Conservation (phyloP, 2,888 invertebrate species). For the Marasmarcha lunaedactyla region DNA sequence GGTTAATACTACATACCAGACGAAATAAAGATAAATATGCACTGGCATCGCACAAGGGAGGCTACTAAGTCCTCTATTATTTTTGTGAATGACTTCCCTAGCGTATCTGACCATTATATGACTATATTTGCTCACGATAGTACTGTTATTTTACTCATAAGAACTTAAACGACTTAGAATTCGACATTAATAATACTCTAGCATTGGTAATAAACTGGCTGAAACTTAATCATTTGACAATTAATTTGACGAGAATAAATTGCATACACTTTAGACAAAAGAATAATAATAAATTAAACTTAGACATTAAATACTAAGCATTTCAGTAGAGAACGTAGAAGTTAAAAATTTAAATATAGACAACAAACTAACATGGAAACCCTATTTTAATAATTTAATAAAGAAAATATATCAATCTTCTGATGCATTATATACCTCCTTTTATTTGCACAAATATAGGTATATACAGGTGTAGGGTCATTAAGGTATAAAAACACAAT, state of each 20-base stretch:
- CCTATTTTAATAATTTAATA: conserved; percentile 2
- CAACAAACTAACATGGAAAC: conserved; percentile 6
- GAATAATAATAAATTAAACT: background rate
- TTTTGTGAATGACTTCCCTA: too few relatives aligned
- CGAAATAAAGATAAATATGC: background rate
- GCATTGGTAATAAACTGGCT: background rate
- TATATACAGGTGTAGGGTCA: too few relatives aligned
- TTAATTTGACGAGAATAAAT: conserved; percentile 4
- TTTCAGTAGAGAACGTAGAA: background rate
- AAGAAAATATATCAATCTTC: conserved; percentile 4
- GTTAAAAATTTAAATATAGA: conserved; percentile 6
- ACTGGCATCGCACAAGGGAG: background rate
- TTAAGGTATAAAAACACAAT: too few relatives aligned
- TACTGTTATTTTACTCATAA: background rate
- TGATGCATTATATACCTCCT: too few relatives aligned
- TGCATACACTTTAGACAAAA: conserved; percentile 2
- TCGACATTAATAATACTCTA: background rate
- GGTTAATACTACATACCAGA: background rate
- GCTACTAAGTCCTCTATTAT: too few relatives aligned
- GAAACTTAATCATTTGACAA: conserved; percentile 2
- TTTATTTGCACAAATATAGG: too few relatives aligned
- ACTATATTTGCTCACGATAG: conserved; percentile 3
- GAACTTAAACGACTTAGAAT: background rate
- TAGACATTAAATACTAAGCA: too few relatives aligned
- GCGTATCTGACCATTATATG: too few relatives aligned